phyloP scores from a whole-genome alignment of 92 coral and sea anemone species.

The Umimayanthus kanabou region DNA sequence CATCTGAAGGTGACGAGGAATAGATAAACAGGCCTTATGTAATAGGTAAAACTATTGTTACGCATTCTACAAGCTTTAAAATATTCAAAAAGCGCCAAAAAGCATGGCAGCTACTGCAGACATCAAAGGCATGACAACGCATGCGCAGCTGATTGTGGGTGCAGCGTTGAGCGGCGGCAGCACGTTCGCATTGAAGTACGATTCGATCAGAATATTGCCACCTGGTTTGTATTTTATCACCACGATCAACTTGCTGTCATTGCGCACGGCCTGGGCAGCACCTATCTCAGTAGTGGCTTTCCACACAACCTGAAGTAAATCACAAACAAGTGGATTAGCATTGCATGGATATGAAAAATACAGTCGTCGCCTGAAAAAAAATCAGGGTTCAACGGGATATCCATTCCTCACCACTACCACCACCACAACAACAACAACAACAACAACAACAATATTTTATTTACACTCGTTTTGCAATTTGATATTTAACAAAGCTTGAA shows the following conservation, averaged over 20 bases:
- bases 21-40: too few relatives aligned
- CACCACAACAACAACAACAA: too few relatives aligned
- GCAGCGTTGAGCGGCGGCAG: slow-evolving; percentile 36
- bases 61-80: too few relatives aligned
- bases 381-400: too few relatives aligned
- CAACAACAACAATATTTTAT: too few relatives aligned
- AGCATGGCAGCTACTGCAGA: not conserved
- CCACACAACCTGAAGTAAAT: slow-evolving; percentile 52
- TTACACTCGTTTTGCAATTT: too few relatives aligned
- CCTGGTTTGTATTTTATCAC: slow-evolving; percentile 55
- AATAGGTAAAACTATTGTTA: too few relatives aligned
- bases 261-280: slow-evolving; percentile 56
- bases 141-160: not conserved
- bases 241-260: slow-evolving; percentile 51
- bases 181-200: slow-evolving; percentile 45
- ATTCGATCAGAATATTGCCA: slow-evolving; percentile 38
- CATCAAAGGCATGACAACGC: not conserved
- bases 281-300: slow-evolving; percentile 61
- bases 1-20: too few relatives aligned
- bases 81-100: not conserved
- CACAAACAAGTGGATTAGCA: not conserved
- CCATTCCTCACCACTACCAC: too few relatives aligned
- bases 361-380: too few relatives aligned
- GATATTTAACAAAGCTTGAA: too few relatives aligned
- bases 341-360: too few relatives aligned